Base-by-base conservation (phyloP, 2,113 vertebrate genomes). In the Eonycteris spelaea region DNA sequence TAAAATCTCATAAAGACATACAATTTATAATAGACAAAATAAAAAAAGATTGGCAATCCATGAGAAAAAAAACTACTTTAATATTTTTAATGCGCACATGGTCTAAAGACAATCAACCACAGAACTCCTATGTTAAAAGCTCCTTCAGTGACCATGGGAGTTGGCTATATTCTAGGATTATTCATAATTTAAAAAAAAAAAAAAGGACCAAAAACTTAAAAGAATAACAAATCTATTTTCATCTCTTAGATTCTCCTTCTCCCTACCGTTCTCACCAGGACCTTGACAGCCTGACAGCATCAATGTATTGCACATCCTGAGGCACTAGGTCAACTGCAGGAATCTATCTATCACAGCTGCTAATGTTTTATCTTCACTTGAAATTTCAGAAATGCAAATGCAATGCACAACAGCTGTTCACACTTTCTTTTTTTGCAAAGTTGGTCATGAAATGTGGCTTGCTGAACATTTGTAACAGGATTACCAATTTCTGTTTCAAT, bases 341-440 rank as follows among this genome's bases (percentile, higher is more conserved):
- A 83, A 93, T 83, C 73, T 75, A 35, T 55, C 86, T 85, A 91
- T 21, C 38, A 63, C 93, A 91, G 82, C 48, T 90, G 51, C 55
- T 80, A 85, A 95, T 26, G 22, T 45, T 85, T 93, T 94, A 97
- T 91, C 95, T 86, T 89, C 91, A 88, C 95, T 73, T 84, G 68
- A 96, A 95, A 95, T 28, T 95, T 38, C 51, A 55, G 59, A 97
- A 94, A 90, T 95, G 85, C 94, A 97, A 97, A 91, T 87, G n/a
- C 33, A 78, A 75, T 53, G 19, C 68, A 93, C 3, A 96, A 97
- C 48, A 96, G 97, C 95, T 96, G 95, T 97, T 96, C 88, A 83
- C 74, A 70, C 82, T 71, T 95, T 22, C 33, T 96, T 95, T 82
- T 63, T 87, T 95, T 92, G 48, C 48, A 93, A 92, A 96, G 90